Conservation (phyloP, 1,140 invertebrate genomes). For the Pectinophora gossypiella region DNA sequence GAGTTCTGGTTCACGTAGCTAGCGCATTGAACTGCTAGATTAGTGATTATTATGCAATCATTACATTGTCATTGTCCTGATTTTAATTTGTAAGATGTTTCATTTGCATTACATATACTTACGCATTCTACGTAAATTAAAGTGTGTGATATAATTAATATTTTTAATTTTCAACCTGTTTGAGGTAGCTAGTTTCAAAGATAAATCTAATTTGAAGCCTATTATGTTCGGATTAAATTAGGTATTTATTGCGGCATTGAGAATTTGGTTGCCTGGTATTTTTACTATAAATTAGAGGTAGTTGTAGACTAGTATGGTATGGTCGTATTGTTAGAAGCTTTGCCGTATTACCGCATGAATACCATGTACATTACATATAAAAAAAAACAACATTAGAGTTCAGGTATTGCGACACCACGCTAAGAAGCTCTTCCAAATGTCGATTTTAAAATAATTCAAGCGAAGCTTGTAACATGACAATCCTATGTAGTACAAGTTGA, state of each 20-base stretch:
- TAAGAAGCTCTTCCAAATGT: background rate
- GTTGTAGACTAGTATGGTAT: constrained; percentile 52
- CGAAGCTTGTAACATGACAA: background rate
- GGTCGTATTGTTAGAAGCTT: constrained; percentile 62
- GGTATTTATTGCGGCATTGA: constrained; percentile 61
- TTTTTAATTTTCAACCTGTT: constrained; percentile 46
- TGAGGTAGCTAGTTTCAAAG: constrained; percentile 62
- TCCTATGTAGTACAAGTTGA: background rate
- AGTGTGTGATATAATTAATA: constrained; percentile 63
- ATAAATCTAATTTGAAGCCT: constrained; percentile 37
- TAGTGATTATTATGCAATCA: constrained; percentile 34
- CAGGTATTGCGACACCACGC: background rate
- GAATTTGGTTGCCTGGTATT: constrained; percentile 61
- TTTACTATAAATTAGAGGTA: constrained; percentile 53
- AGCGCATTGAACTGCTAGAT: constrained; percentile 51
- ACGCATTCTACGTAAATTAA: constrained; percentile 54
- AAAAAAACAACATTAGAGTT: constrained; percentile 17
- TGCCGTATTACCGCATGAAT: constrained; percentile 52
- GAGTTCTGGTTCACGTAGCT: constrained; percentile 26
- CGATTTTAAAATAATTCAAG: background rate
- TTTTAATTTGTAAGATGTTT: constrained; percentile 42
- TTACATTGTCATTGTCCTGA: constrained; percentile 20
- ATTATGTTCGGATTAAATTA: constrained; percentile 41
- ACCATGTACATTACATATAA: constrained; percentile 8
- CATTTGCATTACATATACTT: constrained; percentile 41